A percentile compares a stretch with the other conserved stretches of the same genome.
phyloP scores from a whole-genome alignment of 2,888 invertebrate species.

The Synergus umbraculus region DNA sequence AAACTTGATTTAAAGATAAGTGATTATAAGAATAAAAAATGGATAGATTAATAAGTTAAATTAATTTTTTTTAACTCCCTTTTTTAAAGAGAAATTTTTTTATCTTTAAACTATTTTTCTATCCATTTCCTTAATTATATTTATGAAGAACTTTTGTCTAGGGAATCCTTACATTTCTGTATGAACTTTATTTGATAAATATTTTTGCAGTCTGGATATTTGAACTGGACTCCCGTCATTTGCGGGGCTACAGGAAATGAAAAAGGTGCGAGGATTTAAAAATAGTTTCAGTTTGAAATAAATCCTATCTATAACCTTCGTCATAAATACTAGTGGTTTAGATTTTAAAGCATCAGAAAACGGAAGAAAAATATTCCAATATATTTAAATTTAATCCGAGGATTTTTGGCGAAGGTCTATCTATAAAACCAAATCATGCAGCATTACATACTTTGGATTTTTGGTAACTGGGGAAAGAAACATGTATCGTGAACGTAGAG shows the following conservation, averaged over 20 bases:
- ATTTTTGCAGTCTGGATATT: slow-evolving; percentile 65
- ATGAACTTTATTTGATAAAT: slow-evolving; percentile 61
- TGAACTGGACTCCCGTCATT: slow-evolving; percentile 65
- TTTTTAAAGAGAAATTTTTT: slow-evolving; percentile 1
- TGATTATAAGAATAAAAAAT: neutral
- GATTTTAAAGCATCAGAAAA: no score
- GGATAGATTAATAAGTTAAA: neutral
- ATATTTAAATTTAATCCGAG: neutral
- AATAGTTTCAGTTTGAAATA: neutral
- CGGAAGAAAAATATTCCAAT: neutral
- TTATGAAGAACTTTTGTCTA: neutral
- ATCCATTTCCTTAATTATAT: slow-evolving; percentile 16
- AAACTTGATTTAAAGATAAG: neutral
- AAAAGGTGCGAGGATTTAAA: slow-evolving; percentile 30
- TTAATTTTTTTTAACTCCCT: neutral
- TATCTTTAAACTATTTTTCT: slow-evolving; percentile 6
- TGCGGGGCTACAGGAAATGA: slow-evolving; percentile 57
- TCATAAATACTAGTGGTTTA: neutral
- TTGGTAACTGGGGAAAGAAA: slow-evolving; percentile 76
- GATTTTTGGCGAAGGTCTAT: neutral
- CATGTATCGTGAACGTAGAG: slow-evolving; percentile 80
- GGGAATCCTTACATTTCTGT: slow-evolving; percentile 64
- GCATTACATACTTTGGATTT: slow-evolving; percentile 80
- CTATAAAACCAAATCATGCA: slow-evolving; percentile 21
- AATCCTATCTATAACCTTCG: neutral